Conservation (phyloP, 37 sponge, comb jelly and placozoan species). For the Lycopodina hypogea region DNA sequence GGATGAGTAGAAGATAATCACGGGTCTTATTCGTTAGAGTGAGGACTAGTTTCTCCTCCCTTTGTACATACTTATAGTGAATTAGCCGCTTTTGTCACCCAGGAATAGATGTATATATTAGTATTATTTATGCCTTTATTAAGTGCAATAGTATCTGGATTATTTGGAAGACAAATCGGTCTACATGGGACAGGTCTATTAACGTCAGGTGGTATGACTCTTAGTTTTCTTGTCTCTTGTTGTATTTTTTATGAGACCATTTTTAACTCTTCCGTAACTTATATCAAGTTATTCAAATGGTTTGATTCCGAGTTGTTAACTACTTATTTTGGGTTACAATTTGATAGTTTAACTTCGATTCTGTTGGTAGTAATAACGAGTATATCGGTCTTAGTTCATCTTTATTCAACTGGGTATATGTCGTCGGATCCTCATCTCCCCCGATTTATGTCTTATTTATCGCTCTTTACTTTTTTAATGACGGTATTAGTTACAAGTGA, state of each 20-base stretch:
- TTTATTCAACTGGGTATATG: constrained; percentile 79
- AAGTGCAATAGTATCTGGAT: too few relatives aligned
- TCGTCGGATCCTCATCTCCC: constrained; percentile 67
- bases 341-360: constrained; percentile 68
- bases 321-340: constrained; percentile 58
- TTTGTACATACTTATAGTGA: constrained; percentile 80
- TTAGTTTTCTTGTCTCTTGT: constrained; percentile 39
- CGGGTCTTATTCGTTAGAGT: constrained; percentile 68
- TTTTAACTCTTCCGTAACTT: constrained; percentile 40
- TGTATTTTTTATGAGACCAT: constrained; percentile 63
- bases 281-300: constrained; percentile 67
- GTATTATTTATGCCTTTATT: constrained; percentile 67
- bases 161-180: constrained; percentile 71
- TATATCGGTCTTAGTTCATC: constrained; percentile 76
- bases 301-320: constrained; percentile 65
- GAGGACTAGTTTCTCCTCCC: too few relatives aligned
- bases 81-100: constrained; percentile 32
- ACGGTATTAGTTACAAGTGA: constrained; percentile 77
- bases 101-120: constrained; percentile 68
- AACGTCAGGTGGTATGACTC: constrained; percentile 49
- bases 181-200: constrained; percentile 45
- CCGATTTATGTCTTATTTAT: constrained; percentile 82
- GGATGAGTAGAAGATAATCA: constrained; percentile 59
- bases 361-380: constrained; percentile 69
- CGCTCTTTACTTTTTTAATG: constrained; percentile 87